phyloP scores from a whole-genome alignment of 2,797 vertebrate species.

The Enteromius argenteus region DNA sequence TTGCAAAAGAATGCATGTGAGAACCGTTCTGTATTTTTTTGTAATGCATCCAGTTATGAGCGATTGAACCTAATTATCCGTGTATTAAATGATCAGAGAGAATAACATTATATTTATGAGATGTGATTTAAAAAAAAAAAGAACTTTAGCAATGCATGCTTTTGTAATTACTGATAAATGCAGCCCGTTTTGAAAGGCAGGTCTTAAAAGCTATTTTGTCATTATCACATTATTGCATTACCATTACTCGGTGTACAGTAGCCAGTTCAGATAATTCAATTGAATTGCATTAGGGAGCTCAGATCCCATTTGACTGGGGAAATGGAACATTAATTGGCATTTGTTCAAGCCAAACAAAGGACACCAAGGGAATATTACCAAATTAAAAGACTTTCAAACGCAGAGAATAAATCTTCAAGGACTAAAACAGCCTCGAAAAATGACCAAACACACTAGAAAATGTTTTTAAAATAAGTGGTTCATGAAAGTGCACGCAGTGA shows the following conservation, averaged over 20 bases:
- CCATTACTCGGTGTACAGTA: constrained; percentile 71
- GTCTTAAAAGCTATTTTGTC: constrained; percentile 65
- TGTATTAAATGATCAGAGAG: constrained; percentile 5
- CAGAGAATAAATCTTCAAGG: constrained; percentile 67
- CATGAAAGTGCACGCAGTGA: constrained; percentile 63
- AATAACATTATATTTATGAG: constrained; percentile 13
- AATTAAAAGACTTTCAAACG: constrained; percentile 74
- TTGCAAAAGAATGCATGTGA: background rate
- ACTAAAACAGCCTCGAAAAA: constrained; percentile 47
- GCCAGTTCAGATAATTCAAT: constrained; percentile 74
- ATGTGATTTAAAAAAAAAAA: constrained; percentile 13
- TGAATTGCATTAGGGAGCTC: constrained; percentile 78
- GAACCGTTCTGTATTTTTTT: background rate
- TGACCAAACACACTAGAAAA: constrained; percentile 43
- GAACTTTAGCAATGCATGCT: constrained; percentile 43
- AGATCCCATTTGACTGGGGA: constrained; percentile 72
- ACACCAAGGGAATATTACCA: constrained; percentile 72
- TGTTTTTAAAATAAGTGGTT: constrained; percentile 69
- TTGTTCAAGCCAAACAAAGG: constrained; percentile 79
- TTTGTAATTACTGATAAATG: constrained; percentile 61
- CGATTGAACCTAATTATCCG: constrained; percentile 22
- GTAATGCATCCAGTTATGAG: background rate
- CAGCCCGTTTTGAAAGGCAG: constrained; percentile 59
- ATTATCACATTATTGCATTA: constrained; percentile 73
- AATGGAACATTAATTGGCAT: constrained; percentile 81